phyloP scores from a whole-genome alignment of 2,113 vertebrate genomes.

The Calidris pugnax region DNA sequence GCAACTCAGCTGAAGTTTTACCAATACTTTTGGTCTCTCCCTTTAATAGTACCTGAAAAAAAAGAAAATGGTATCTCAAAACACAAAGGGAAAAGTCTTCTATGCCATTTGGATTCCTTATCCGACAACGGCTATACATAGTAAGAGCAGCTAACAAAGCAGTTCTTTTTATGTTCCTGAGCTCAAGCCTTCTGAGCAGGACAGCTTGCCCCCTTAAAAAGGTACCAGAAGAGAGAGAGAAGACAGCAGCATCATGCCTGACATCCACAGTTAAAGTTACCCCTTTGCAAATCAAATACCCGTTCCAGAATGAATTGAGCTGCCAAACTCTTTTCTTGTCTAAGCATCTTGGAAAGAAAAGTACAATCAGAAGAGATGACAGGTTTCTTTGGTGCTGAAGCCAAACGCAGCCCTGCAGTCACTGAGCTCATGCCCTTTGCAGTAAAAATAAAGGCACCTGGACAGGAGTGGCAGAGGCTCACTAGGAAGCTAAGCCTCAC shows the following conservation, averaged over 20 bases:
- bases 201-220: background rate
- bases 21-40: background rate
- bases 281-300: background rate
- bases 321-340: background rate
- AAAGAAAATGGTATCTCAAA: background rate
- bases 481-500: background rate
- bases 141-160: background rate
- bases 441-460: background rate
- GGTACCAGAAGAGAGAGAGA: background rate
- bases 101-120: background rate
- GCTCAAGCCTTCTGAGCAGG: background rate
- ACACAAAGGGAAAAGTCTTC: background rate
- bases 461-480: background rate
- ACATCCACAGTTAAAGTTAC: background rate
- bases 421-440: rapidly evolving
- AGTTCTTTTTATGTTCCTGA: too few species aligned
- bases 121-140: background rate
- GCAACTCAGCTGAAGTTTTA: background rate
- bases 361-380: background rate
- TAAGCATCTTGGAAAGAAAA: background rate
- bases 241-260: background rate
- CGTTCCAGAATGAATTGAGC: background rate
- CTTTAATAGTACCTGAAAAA: background rate
- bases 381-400: background rate
- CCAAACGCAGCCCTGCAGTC: background rate